Evolutionary conservation across 2,113 vertebrate genomes (phyloP), one percentile per base, ranked within the genome.

Genomic region (Cavia porcellus): DNA sequence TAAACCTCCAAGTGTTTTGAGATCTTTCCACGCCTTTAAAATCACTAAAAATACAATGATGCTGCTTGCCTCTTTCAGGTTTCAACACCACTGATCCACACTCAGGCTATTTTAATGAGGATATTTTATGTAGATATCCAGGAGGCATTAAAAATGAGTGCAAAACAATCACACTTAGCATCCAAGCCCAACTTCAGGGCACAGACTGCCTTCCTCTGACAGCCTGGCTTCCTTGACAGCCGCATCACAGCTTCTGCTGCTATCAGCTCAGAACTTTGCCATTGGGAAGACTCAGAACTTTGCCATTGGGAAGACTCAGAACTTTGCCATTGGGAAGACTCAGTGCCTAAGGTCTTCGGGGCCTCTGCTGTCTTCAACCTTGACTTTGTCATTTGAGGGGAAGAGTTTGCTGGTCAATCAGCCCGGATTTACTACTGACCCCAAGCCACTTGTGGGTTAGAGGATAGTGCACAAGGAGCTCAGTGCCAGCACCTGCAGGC

Each of bases 121-220:
- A 42, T 45, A n/a, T 89, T 47, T 61, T 57, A 47, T 57, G 4
- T 90, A 30, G 30, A 9, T 14, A 38, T 70, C 75, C 64, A 15
- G 66, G 66, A 86, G 4, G 4, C 90, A 94, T 92, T 89, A 24
- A 83, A 77, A 92, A 55, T 70, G 66, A 38, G 28, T 84, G 62
- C 6, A 52, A 72, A 64, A 38, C 75, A 5, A 59, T 57, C 52
- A 92, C 7, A 10, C 12, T 86, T 28, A 61, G 1, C 2, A 10
- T 35, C 24, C 9, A 55, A 1, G 1, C 35, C n/a, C 10, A 9
- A 6, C 59, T 92, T 38, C 83, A 55, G 3, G 87, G 61, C 77
- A 88, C 22, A 20, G 17, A 7, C 35, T 25, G 52, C 38, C 74
- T 9, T 35, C 4, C 22, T 59, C 25, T 88, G 15, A 24, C 72